Percentiles rank a stretch among this genome's conserved stretches.
Conservation (phyloP, 2,888 invertebrate genomes). For the Spodoptera exigua region DNA sequence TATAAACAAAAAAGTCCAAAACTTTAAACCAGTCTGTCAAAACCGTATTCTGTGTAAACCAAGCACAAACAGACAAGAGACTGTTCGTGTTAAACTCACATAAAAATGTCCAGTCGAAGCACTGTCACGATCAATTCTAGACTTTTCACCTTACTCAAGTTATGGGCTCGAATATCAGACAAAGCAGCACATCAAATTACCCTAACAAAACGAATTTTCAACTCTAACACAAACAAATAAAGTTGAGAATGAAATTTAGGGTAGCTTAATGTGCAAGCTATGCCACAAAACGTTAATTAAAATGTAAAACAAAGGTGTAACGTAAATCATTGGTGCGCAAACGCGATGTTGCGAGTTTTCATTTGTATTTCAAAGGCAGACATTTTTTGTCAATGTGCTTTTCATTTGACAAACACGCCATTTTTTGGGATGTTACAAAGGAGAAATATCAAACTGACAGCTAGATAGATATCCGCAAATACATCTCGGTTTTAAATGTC, state of each 20-base stretch:
- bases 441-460: too few species aligned
- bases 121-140: constrained; percentile 44
- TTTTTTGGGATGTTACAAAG: too few species aligned
- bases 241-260: too few species aligned
- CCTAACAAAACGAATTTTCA: too few species aligned
- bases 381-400: constrained; percentile 10
- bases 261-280: neutral
- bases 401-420: too few species aligned
- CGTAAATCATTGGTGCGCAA: constrained; percentile 38
- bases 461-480: too few species aligned
- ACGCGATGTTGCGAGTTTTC: constrained; percentile 28
- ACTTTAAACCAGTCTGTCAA: too few species aligned
- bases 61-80: constrained; percentile 21
- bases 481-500: too few species aligned
- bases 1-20: neutral
- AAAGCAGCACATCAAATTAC: too few species aligned
- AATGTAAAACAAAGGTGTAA: constrained; percentile 16
- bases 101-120: constrained; percentile 47
- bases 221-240: too few species aligned
- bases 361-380: constrained; percentile 2
- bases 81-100: constrained; percentile 40
- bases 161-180: neutral
- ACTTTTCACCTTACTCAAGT: constrained; percentile 33
- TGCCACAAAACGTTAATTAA: constrained; percentile 34
- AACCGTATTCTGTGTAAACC: constrained; percentile 9